Percentiles rank a stretch among this genome's conserved stretches.
These are phyloP conservation scores for Cistogaster globosa DNA, from an alignment of 2,888 invertebrate genomes.

Conservation along the genomic window DNA sequence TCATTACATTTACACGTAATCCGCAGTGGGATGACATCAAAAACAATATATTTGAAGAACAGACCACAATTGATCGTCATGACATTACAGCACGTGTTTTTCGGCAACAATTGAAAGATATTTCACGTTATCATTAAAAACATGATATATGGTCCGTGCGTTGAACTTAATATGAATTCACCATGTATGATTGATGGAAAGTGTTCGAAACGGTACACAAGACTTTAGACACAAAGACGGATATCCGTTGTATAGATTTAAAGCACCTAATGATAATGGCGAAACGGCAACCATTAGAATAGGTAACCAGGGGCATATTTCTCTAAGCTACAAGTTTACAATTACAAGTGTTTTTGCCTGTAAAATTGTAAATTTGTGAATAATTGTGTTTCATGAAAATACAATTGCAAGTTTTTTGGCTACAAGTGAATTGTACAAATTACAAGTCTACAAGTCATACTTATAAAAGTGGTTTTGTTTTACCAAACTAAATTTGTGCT, in stretches of 20 bases:
- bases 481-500: too few species aligned
- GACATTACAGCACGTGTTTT: slow-evolving; percentile 38
- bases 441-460: too few species aligned
- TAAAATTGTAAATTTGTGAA: too few species aligned
- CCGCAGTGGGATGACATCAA: slow-evolving; percentile 68
- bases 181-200: slow-evolving; percentile 16
- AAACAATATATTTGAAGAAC: slow-evolving; percentile 63
- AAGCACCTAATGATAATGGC: slow-evolving; percentile 64
- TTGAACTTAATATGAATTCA: neutral
- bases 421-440: too few species aligned
- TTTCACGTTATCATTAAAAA: slow-evolving; percentile 24
- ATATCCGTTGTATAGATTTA: slow-evolving; percentile 66
- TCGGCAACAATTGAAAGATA: neutral
- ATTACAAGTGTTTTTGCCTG: too few species aligned
- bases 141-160: slow-evolving; percentile 26
- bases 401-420: too few species aligned
- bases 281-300: slow-evolving; percentile 60
- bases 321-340: too few species aligned
- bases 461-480: too few species aligned
- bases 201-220: slow-evolving; percentile 73
- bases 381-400: too few species aligned
- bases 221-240: slow-evolving; percentile 74
- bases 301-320: slow-evolving; percentile 49
- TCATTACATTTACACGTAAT: slow-evolving; percentile 64
- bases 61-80: slow-evolving; percentile 76